Base-by-base conservation (phyloP, 2,888 invertebrate species). In the Patella depressa region DNA sequence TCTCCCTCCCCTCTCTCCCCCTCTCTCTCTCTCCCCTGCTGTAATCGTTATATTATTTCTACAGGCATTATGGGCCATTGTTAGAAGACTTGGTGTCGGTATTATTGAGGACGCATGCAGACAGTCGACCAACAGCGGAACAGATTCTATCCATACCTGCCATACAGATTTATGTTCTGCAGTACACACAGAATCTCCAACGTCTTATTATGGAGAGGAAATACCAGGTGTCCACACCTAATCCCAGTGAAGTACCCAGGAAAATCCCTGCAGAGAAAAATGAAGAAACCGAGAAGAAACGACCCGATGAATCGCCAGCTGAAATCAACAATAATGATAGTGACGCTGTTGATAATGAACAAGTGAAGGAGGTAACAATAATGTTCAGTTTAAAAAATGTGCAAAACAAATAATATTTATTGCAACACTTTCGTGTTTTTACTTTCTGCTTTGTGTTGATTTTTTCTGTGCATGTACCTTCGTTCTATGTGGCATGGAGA, bases 41-140 rank as follows among this genome's bases (percentile, higher is more conserved):
- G 5, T 14, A 9, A 29, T 17, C 4, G 53, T 15, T 29, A 15
- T 69, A 45, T 34, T n/a, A 57, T 24, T 82, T 83, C 34, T 78
- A 45, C 45, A 90, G 90, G 29, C 79, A 85, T 53, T 87, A 83
- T 78, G 86, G 87, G 11, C 80, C 84, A 14, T 75, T 86, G 14
- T 70, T 89, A 45, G 76, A 83, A 15, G 81, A 85, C 29, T 79
- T 89, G 14, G 83, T 89, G 15, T 59, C 80, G 3, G 80, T 84
- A 34, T 81, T 89, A 55, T 80, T 90, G 14, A 78, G 85, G 14
- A 78, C 82, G 17, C 80, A 85, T 17, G 85, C 89, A 53, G 83
- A 82, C n/a, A 75, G 80, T 7, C 78, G 89, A 54, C 86, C 88
- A 4, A 80, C 86, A 12, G 88, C 90, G 9, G 81, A 81, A 57